These are phyloP conservation scores for Prionace glauca DNA, from an alignment of 2,797 vertebrate species.

Conservation along the genomic window DNA sequence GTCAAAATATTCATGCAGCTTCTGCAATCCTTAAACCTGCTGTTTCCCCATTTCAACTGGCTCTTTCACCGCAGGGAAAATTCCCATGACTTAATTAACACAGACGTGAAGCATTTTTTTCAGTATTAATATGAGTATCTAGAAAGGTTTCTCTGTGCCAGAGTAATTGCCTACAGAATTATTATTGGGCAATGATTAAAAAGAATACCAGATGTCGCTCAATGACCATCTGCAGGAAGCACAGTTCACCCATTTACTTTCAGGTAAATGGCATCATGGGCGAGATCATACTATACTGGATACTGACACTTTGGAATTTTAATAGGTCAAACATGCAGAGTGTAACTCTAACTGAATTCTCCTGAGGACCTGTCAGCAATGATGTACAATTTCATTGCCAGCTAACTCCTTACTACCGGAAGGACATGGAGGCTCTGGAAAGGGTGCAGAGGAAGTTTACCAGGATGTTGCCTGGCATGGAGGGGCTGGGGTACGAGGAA, in stretches of 20 bases:
- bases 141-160: conserved; percentile 41
- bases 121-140: conserved; percentile 41
- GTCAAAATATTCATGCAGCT: conserved; percentile 42
- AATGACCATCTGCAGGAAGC: not conserved
- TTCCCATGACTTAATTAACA: conserved; percentile 46
- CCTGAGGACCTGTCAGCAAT: not conserved
- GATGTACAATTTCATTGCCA: not conserved
- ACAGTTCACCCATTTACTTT: not conserved
- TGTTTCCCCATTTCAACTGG: conserved; percentile 46
- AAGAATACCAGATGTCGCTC: conserved; percentile 29
- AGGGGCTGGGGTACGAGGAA: too few species aligned
- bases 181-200: conserved; percentile 43
- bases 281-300: not conserved
- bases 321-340: not conserved
- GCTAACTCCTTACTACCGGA: too few species aligned
- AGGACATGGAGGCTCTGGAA: too few species aligned
- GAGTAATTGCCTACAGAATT: conserved; percentile 41
- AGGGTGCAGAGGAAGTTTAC: too few species aligned
- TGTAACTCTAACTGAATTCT: not conserved
- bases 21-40: conserved; percentile 45
- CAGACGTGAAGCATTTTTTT: conserved; percentile 43
- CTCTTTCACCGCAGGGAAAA: conserved; percentile 44
- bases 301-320: not conserved
- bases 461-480: too few species aligned
- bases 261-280: not conserved